Evolutionary conservation across 1,140 invertebrate species (phyloP).

Genomic region (Drosophila yakuba): DNA sequence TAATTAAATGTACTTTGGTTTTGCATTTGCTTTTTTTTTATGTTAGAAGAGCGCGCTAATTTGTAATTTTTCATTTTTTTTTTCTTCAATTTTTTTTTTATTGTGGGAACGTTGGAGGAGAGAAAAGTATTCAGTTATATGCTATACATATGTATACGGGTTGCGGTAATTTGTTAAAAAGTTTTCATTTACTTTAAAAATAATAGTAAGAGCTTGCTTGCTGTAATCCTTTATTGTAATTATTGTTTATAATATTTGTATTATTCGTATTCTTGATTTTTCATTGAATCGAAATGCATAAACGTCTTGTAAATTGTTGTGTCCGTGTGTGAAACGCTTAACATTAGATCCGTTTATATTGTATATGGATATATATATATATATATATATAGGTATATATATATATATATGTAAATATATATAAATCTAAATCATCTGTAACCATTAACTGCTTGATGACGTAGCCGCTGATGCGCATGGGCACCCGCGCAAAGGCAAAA

Average conservation of each 20-base stretch:
- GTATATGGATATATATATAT: slow-evolving; percentile 48
- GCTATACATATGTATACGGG: slow-evolving; percentile 51
- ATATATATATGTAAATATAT: slow-evolving; percentile 45
- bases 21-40: slow-evolving; percentile 31
- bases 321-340: slow-evolving; percentile 55
- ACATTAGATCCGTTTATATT: slow-evolving; percentile 47
- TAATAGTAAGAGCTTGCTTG: slow-evolving; percentile 53
- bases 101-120: slow-evolving; percentile 44
- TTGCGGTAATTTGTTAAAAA: slow-evolving; percentile 54
- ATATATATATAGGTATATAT: slow-evolving; percentile 30
- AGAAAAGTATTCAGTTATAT: slow-evolving; percentile 61
- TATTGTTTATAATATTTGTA: slow-evolving; percentile 53
- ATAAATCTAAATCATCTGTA: slow-evolving; percentile 52
- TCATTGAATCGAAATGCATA: slow-evolving; percentile 52
- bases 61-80: slow-evolving; percentile 23
- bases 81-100: slow-evolving; percentile 13
- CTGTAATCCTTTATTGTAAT: slow-evolving; percentile 53
- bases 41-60: slow-evolving; percentile 70
- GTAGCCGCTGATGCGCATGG: slow-evolving; percentile 31
- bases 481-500: slow-evolving; percentile 40
- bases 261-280: slow-evolving; percentile 53
- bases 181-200: slow-evolving; percentile 54
- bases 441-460: slow-evolving; percentile 51
- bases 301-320: slow-evolving; percentile 46
- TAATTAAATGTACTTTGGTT: slow-evolving; percentile 43